Evolutionary conservation across 2,113 vertebrate species (phyloP), one percentile per base, ranked within the genome.

Genomic region (Istiophorus platypterus): DNA sequence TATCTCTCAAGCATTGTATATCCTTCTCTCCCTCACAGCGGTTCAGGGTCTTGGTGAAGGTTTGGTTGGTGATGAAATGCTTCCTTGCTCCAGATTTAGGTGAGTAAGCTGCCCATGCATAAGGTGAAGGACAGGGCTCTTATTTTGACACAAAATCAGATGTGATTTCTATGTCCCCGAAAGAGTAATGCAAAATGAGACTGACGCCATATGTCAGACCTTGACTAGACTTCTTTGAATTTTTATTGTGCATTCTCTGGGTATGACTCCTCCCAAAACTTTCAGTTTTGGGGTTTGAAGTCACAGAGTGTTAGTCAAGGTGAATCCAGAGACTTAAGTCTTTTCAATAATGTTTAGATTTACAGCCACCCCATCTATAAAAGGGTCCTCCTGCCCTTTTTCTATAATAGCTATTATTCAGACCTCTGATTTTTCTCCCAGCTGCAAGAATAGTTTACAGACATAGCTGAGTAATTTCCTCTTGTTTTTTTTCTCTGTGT

Each of bases 11-110:
- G 47, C 75, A 7, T 61, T 49, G 62, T 47, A 42, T 51, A 10
- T 57, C 58, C 67, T 52, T 72, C 41, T 54, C 37, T 56, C 61
- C 49, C 47, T 68, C 62, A 4, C 52, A 49, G 67, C 7, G 3
- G 85, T 85, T 84, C 81, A 87, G 68, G 80, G 88, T 76, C 83
- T 59, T 11, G 11, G 69, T 81, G 84, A 90, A 88, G 82, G 80
- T 85, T 78, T 18, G 17, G 62, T 70, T 80, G 75, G 84, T 86
- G 80, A 88, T 85, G 49, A 73, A 76, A 86, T 24, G 45, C 64
- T 69, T 41, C 54, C 15, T 61, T 26, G 42, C 47, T 4, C 15
- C 47, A 47, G 41, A 57, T 77, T 80, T 62, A 49, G 8, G 34
- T 76, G 80, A 80, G 45, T 64, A 72, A 91, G 82, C 63, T 42